Evolutionary conservation across 1,140 invertebrate genomes (phyloP), one percentile per base, ranked within the genome.

Genomic region (Macrobrachium rosenbergii): DNA sequence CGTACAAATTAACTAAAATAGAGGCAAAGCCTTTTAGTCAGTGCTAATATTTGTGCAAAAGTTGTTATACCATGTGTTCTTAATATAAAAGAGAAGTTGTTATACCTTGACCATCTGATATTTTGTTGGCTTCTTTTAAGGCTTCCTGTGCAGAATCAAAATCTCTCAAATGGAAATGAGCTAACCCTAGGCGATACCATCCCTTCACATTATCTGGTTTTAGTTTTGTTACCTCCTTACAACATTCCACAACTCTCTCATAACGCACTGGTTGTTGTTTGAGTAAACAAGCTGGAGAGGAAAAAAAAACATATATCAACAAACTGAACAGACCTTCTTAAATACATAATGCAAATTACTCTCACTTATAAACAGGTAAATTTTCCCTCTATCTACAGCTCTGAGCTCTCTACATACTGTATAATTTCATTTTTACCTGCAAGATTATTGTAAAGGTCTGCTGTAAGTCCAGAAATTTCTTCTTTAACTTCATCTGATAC

Each of bases 161-260:
- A 28, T 87, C 69, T 10, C 69, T 67, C 11, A 82, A 69, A 79
- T 82, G 59, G 78, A 45, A 75, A 37, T 82, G 67, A 21, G 85
- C 85, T 16, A 87, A 52, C n/a, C 85, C 85, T 12, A 87, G 85
- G 59, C 85, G 85, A 19, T 87, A 87, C 85, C 85, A 87, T 23
- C 85, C 85, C 58, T 87, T 87, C 77, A 82, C 69, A 67, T 87
- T 87, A 21, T 62, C 28, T 45, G 84, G 85, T 67, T 81, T 64
- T 16, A 81, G 69, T n/a, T 69, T 59, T 12, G 85, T 87, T 79
- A 87, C 85, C n/a, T 76, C 23, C 67, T 82, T 58, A 72, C 85
- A 87, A 43, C 85, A 87, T 37, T 75, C 69, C 59, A 87, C 69
- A 7, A 87, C 85, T 75, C 85, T 45, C 69, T 87, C 85, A 37